These are phyloP conservation scores for Chinchilla lanigera DNA, from an alignment of 2,113 vertebrate genomes.

Conservation along the genomic window DNA sequence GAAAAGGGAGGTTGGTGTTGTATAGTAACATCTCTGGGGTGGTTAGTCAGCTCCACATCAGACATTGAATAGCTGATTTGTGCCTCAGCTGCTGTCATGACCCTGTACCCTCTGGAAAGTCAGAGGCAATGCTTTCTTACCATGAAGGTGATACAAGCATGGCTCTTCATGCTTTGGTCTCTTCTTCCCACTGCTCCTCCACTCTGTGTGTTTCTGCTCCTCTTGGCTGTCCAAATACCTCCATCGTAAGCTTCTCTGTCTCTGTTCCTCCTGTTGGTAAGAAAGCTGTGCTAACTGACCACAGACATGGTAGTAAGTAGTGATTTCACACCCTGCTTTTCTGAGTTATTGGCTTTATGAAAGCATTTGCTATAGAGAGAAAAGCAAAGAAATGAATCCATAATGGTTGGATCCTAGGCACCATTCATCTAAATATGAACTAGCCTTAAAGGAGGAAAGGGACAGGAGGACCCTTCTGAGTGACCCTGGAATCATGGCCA, in stretches of 20 bases:
- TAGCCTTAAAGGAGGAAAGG: neutral
- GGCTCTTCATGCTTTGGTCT: neutral
- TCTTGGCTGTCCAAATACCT: neutral
- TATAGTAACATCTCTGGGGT: neutral
- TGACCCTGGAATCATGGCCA: neutral
- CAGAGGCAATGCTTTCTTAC: neutral
- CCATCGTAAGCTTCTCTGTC: neutral
- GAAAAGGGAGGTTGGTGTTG: neutral
- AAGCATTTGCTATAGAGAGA: neutral
- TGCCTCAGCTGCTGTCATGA: neutral
- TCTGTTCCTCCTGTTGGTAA: neutral
- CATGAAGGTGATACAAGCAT: fast-evolving
- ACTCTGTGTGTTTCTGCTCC: neutral
- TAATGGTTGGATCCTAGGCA: neutral
- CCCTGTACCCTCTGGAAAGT: neutral
- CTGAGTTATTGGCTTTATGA: neutral
- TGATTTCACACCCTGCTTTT: neutral
- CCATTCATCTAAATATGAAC: neutral
- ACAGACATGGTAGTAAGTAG: neutral
- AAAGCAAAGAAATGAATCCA: neutral
- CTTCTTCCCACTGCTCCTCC: neutral
- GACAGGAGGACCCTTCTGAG: neutral
- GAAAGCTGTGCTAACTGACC: neutral
- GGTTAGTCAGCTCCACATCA: neutral
- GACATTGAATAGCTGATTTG: neutral